Conservation (phyloP, 2,888 invertebrate species). For the Vannuccia rotundouncinata region DNA sequence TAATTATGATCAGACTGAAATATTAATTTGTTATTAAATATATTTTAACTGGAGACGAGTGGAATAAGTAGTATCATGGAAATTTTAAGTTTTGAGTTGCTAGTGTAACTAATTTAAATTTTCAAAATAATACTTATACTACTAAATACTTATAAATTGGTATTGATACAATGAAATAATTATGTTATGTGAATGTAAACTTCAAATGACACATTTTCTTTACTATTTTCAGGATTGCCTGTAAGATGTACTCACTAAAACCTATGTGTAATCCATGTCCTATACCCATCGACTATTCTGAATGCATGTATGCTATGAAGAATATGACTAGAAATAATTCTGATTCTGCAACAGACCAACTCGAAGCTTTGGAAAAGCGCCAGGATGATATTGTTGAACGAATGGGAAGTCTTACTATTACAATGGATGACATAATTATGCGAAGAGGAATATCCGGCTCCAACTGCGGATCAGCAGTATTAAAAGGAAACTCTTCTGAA, state of each 20-base stretch:
- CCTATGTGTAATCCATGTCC: neutral
- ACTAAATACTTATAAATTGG: no score
- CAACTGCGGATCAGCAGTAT: neutral
- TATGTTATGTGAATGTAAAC: no score
- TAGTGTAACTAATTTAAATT: no score
- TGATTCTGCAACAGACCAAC: neutral
- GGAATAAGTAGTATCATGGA: no score
- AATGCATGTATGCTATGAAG: neutral
- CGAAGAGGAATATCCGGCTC: neutral
- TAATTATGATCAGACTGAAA: no score
- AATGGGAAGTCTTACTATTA: neutral
- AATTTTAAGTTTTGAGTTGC: no score
- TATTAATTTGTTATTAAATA: no score
- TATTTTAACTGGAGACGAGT: no score
- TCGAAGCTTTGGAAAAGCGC: neutral
- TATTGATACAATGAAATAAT: no score
- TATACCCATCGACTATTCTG: neutral
- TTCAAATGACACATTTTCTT: no score
- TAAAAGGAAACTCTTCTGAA: neutral
- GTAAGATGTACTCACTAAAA: neutral
- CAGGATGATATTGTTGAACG: neutral
- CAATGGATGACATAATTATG: neutral
- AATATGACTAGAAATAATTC: neutral
- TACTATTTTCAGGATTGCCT: no score
- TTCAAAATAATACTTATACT: no score